Conservation (phyloP, 2,113 vertebrate genomes). For the Barnardius zonarius region DNA sequence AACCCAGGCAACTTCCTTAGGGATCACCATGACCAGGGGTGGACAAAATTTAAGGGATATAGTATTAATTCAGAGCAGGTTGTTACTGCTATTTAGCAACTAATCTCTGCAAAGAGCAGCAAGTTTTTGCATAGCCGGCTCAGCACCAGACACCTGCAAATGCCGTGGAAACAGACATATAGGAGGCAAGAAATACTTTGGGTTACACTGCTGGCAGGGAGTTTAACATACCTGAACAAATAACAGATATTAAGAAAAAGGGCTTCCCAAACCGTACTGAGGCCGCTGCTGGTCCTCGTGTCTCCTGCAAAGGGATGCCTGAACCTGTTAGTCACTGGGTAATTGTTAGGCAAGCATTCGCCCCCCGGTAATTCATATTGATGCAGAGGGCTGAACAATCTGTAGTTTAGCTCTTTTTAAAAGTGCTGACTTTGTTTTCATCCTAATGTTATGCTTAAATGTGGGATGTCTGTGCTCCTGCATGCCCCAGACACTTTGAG, state of each 20-base stretch:
- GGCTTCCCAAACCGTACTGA: neutral
- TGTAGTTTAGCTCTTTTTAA: neutral
- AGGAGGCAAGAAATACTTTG: neutral
- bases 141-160: rapidly evolving
- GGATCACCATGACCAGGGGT: rapidly evolving
- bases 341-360: neutral
- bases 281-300: neutral
- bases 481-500: neutral
- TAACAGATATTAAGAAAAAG: neutral
- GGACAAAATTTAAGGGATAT: neutral
- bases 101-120: neutral
- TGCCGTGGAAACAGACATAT: neutral
- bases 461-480: neutral
- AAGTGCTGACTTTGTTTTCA: neutral
- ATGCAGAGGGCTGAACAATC: neutral
- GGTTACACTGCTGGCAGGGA: neutral
- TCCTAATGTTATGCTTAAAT: neutral
- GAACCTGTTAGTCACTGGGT: neutral
- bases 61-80: neutral
- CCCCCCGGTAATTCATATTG: neutral
- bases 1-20: neutral
- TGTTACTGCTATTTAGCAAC: neutral
- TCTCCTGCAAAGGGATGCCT: neutral
- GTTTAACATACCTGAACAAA: neutral
- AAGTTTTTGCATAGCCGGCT: neutral